Evolutionary conservation across 2,797 vertebrate genomes (phyloP).

Genomic region (Rhinatrema bivittatum): DNA sequence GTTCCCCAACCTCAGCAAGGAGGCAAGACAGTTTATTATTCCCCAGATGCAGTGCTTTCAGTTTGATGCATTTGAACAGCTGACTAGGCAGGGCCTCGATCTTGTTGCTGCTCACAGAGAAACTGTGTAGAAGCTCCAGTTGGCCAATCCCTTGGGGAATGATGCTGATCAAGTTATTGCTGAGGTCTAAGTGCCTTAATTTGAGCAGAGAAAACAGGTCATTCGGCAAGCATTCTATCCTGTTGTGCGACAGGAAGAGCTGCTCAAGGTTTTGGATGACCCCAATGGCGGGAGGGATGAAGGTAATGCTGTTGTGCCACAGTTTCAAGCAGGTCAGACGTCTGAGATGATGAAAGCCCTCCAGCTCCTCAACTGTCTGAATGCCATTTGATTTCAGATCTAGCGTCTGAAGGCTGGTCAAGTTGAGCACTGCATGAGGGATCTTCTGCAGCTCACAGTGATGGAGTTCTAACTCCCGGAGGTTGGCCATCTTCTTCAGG

Average conservation of each 20-base stretch:
- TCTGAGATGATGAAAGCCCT: slow-evolving; percentile 52
- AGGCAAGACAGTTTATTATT: slow-evolving; percentile 53
- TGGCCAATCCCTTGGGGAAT: slow-evolving; percentile 51
- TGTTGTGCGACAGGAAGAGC: slow-evolving; percentile 62
- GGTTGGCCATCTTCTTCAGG: slow-evolving; percentile 45
- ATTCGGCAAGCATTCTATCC: slow-evolving; percentile 50
- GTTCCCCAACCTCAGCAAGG: slow-evolving; percentile 33
- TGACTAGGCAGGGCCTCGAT: slow-evolving; percentile 52
- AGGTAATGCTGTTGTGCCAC: slow-evolving; percentile 51
- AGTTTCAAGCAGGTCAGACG: slow-evolving; percentile 56
- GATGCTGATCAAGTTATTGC: slow-evolving; percentile 52
- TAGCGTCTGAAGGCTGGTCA: slow-evolving; percentile 48
- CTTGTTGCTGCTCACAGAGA: slow-evolving; percentile 60
- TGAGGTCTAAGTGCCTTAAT: slow-evolving; percentile 59
- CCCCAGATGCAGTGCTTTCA: slow-evolving; percentile 49
- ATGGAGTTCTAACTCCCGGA: slow-evolving; percentile 55
- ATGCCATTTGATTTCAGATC: slow-evolving; percentile 60
- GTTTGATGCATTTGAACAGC: slow-evolving; percentile 52
- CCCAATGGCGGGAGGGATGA: slow-evolving; percentile 47
- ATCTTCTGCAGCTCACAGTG: slow-evolving; percentile 63
- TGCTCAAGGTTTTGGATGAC: slow-evolving; percentile 55
- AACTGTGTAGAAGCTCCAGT: slow-evolving; percentile 45
- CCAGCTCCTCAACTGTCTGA: slow-evolving; percentile 59
- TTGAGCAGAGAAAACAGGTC: slow-evolving; percentile 56
- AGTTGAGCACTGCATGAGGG: slow-evolving; percentile 48